Evolutionary conservation across 2,888 invertebrate genomes (phyloP), one percentile per base, ranked within the genome.

Genomic region (Zhuqinia jingwanae): DNA sequence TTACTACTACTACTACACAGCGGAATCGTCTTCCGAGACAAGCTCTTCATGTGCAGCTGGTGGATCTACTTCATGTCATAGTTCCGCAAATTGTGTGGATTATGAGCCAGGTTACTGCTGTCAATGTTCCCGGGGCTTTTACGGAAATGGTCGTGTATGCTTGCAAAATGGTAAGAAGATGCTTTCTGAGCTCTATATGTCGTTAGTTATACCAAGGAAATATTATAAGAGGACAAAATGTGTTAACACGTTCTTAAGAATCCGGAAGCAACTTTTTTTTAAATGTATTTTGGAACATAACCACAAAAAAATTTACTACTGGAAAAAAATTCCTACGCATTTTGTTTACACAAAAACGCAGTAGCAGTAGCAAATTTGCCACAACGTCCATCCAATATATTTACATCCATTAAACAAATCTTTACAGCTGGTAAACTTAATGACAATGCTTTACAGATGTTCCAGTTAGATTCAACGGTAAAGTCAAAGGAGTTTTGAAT

Each of bases 81-180:
- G 94, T 60, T 95, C 96, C 91, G 97, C 97, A 0, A 94, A 94
- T 79, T 99, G 98, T 92, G 93, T 95, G 6, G 98, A 99, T 92
- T 96, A 95, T 91, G 94, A 94, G 75, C 94, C 94, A 45, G 98
- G 98, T 10, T 98, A 96, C 92, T 99, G 99, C 92, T 99, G 99
- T 92, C 93, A 94, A 88, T 99, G 99, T 92, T 94, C 94, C 50
- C 93, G 94, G n/a, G 96, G 96, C 6, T 97, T 93, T 93, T 98
- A 96, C 92, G 99, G 99, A 88, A 99, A 99, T 92, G 99, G 99
- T 79, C 95, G 95, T 92, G 95, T 95, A 77, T 99, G 99, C 92
- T 94, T 99, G 85, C 95, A 95, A 92, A 94, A 95, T 92, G 95
- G 96, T 93, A 91, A 91, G 91, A 50, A 8, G 15, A 45, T 45